These are phyloP conservation scores for Lucilia cuprina DNA, from an alignment of 1,140 invertebrate species.

Conservation along the genomic window DNA sequence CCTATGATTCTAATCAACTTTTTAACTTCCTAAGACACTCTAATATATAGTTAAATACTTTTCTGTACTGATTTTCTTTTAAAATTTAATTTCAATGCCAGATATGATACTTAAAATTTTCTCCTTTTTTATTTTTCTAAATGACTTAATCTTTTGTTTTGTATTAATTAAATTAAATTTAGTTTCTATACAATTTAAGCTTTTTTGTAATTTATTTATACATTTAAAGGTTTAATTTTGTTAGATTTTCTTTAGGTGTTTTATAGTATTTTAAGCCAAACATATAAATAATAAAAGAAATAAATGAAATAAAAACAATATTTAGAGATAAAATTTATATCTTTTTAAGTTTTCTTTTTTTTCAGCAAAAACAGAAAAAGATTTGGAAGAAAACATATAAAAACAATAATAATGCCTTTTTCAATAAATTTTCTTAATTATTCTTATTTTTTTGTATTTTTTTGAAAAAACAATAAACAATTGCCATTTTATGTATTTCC, in stretches of 20 bases:
- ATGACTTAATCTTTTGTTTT: neutral
- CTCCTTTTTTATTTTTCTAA: neutral
- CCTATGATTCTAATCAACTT: too few species aligned
- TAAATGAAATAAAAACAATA: neutral
- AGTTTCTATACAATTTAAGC: neutral
- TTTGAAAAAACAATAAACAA: constrained; percentile 23
- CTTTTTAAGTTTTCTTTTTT: neutral
- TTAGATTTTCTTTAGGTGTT: too few species aligned
- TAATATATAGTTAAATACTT: neutral
- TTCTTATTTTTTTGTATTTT: neutral
- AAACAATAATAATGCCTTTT: neutral
- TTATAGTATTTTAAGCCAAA: too few species aligned
- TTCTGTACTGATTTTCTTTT: too few species aligned
- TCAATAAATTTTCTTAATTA: neutral
- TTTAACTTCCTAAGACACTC: neutral
- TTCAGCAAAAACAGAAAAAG: neutral
- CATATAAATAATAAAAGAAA: neutral
- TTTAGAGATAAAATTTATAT: constrained; percentile 24
- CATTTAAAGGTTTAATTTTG: too few species aligned
- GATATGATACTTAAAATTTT: neutral
- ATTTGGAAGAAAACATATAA: neutral
- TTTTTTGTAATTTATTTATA: neutral
- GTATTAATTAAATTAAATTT: neutral
- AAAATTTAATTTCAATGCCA: neutral
- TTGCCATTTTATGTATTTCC: constrained; percentile 29